Conservation (phyloP, 2,888 invertebrate genomes). For the Koerneria pararmatus region DNA sequence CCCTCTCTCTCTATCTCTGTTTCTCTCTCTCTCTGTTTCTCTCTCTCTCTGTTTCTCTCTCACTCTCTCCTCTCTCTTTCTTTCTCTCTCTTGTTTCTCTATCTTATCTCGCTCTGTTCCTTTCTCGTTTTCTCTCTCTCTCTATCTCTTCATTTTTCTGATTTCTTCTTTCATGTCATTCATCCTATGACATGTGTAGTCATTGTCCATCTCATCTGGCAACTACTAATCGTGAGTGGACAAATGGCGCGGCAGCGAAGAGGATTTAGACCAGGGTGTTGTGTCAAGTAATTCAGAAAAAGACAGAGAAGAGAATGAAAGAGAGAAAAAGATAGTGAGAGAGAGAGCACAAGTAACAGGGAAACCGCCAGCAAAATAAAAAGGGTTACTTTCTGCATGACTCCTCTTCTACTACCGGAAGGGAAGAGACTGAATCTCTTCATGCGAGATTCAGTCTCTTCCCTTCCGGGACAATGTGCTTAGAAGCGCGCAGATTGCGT, state of each 20-base stretch:
- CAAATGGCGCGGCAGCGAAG: not conserved
- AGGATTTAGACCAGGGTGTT: not conserved
- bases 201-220: constrained; percentile 5
- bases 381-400: too few relatives aligned
- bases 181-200: not conserved
- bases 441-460: too few relatives aligned
- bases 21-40: not conserved
- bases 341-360: not conserved
- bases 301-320: not conserved
- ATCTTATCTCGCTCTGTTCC: not conserved
- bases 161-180: not conserved
- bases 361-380: too few relatives aligned
- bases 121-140: not conserved
- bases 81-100: constrained; percentile 1
- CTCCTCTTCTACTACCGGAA: too few relatives aligned
- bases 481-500: too few relatives aligned
- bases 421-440: too few relatives aligned
- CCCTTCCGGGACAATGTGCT: too few relatives aligned
- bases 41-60: not conserved
- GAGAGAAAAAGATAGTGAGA: not conserved
- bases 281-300: not conserved
- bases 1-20: constrained; percentile 2
- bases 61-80: constrained; percentile 7
- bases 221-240: not conserved
- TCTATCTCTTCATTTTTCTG: not conserved